Conservation (phyloP, 1,140 invertebrate species). For the Penaeus japonicus region DNA sequence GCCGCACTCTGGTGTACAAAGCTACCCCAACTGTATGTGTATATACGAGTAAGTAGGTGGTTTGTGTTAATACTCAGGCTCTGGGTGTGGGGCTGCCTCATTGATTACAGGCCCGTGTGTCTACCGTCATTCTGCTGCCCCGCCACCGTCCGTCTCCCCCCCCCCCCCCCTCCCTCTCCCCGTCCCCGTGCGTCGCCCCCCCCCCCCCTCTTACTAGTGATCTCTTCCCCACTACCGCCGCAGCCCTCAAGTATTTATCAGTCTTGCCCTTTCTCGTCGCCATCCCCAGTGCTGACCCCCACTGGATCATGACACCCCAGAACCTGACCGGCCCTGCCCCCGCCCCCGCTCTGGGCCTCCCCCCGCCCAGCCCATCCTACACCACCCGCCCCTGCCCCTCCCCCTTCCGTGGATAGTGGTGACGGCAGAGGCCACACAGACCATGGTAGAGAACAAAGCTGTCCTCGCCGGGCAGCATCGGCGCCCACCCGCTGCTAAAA, state of each 20-base stretch:
- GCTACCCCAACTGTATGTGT: slow-evolving; percentile 49
- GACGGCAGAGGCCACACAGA: slow-evolving; percentile 49
- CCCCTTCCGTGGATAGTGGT: slow-evolving; percentile 18
- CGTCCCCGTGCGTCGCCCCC: background rate
- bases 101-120: slow-evolving; percentile 3
- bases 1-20: slow-evolving; percentile 57
- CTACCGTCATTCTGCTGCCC: background rate
- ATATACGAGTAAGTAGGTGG: slow-evolving; percentile 55
- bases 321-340: background rate
- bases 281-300: background rate
- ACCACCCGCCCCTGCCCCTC: background rate
- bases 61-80: slow-evolving; percentile 58
- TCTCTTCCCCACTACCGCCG: background rate
- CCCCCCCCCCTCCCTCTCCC: background rate
- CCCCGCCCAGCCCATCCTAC: background rate
- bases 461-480: slow-evolving; percentile 18
- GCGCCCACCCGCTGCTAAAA: slow-evolving; percentile 47
- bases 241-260: slow-evolving; percentile 30
- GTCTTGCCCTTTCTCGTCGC: background rate
- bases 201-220: background rate
- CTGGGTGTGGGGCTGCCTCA: slow-evolving; percentile 40
- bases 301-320: too few species aligned
- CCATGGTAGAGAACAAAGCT: slow-evolving; percentile 49
- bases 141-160: background rate
- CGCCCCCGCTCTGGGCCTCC: background rate